A percentile compares a stretch with the other conserved stretches of the same genome.
Conservation (phyloP, 2,888 invertebrate species). For the Ceraclea dissimilis region DNA sequence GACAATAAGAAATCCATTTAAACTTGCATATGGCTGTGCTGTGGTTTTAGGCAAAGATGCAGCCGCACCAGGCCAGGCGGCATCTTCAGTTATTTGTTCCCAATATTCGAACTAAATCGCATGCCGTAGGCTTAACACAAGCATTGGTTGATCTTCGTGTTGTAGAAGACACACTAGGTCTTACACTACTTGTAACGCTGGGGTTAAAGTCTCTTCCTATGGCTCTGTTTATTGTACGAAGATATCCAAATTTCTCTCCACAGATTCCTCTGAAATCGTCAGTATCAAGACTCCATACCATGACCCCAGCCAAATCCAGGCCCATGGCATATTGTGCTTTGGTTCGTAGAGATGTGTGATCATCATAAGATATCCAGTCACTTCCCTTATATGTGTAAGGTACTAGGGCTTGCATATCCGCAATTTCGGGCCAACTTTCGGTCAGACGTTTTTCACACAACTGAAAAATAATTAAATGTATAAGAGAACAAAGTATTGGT, state of each 20-base stretch:
- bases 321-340: constrained; percentile 20
- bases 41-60: too few species aligned
- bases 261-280: constrained; percentile 50
- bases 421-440: constrained; percentile 47
- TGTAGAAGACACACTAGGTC: too few species aligned
- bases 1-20: too few species aligned
- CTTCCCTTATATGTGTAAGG: constrained; percentile 35
- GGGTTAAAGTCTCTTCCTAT: constrained; percentile 25
- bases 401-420: constrained; percentile 31
- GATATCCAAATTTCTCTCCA: constrained; percentile 49
- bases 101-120: too few species aligned
- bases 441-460: constrained; percentile 45
- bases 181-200: too few species aligned
- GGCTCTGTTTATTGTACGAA: constrained; percentile 49
- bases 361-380: too few species aligned
- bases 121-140: too few species aligned
- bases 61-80: too few species aligned
- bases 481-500: too few species aligned
- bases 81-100: too few species aligned
- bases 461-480: constrained; percentile 31
- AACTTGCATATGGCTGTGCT: too few species aligned
- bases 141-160: too few species aligned
- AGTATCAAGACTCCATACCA: constrained; percentile 56
- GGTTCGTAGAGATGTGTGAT: constrained; percentile 30
- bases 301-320: constrained; percentile 45